A percentile compares a stretch with the other conserved stretches of the same genome.
These are phyloP conservation scores for Perithous albicinctus DNA, from an alignment of 2,888 invertebrate species.

Conservation along the genomic window DNA sequence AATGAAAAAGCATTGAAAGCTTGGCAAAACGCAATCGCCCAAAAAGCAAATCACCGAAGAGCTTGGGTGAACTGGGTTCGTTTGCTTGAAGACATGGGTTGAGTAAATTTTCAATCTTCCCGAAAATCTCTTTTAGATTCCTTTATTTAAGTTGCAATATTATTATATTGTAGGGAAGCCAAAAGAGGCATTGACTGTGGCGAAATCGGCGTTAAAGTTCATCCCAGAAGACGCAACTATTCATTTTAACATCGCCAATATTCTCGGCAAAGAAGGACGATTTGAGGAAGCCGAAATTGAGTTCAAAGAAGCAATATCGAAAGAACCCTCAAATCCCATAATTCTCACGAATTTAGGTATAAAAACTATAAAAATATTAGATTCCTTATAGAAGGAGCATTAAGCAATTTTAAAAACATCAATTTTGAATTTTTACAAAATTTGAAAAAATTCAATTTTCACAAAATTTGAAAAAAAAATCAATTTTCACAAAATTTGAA, in stretches of 20 bases:
- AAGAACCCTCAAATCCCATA: constrained; percentile 90
- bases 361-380: too few species aligned
- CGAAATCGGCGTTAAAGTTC: constrained; percentile 89
- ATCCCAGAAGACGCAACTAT: constrained; percentile 92
- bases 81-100: constrained; percentile 91
- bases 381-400: too few species aligned
- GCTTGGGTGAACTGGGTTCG: constrained; percentile 98
- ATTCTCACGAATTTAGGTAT: constrained; percentile 96
- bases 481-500: too few species aligned
- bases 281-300: constrained; percentile 93
- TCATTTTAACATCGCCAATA: constrained; percentile 95
- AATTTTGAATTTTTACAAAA: too few species aligned
- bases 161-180: constrained; percentile 86
- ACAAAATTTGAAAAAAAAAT: too few species aligned
- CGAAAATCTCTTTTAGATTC: not conserved
- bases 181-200: constrained; percentile 90
- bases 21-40: constrained; percentile 93
- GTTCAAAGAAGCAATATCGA: constrained; percentile 91
- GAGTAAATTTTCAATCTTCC: constrained; percentile 55
- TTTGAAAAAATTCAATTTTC: too few species aligned
- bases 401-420: too few species aligned
- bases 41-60: constrained; percentile 91
- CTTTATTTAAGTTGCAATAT: not conserved
- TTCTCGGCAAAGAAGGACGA: constrained; percentile 92
- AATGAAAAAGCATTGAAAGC: constrained; percentile 91